These are phyloP conservation scores for Leucoraja ocellata DNA, from an alignment of 2,797 vertebrate genomes.

Conservation along the genomic window DNA sequence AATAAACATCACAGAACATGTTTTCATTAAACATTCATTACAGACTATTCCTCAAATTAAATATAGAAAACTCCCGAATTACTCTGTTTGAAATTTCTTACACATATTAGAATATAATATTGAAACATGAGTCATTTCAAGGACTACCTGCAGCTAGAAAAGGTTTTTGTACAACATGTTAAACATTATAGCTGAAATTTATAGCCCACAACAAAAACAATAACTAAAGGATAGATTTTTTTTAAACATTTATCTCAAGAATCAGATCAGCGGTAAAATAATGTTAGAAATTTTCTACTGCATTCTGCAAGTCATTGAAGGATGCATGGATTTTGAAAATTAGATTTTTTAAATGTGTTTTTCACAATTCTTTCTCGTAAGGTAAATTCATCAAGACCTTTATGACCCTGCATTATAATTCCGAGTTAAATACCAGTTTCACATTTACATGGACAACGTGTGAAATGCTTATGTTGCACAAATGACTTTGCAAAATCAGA, in stretches of 20 bases:
- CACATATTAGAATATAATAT: not conserved
- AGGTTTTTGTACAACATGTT: not conserved
- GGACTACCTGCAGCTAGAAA: not conserved
- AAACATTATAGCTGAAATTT: slow-evolving; percentile 12
- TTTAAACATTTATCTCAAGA: not conserved
- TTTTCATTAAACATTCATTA: slow-evolving; percentile 8
- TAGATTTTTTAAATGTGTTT: not conserved
- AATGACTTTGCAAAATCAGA: not conserved
- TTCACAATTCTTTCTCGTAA: not conserved
- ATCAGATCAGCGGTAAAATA: not conserved
- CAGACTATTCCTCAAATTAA: not conserved
- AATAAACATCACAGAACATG: not conserved
- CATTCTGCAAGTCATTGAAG: not conserved
- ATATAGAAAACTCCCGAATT: not conserved
- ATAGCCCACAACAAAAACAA: not conserved
- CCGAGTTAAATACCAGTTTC: not conserved
- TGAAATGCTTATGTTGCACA: not conserved
- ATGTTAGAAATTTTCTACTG: slow-evolving; percentile 4
- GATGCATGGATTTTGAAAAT: not conserved
- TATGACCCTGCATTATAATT: not conserved
- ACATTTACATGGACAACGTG: not conserved
- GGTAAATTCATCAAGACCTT: not conserved
- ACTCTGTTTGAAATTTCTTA: not conserved
- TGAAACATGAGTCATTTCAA: not conserved
- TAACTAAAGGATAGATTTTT: slow-evolving; percentile 2